phyloP scores from a whole-genome alignment of 2,113 vertebrate genomes.

The Spermophilus dauricus region DNA sequence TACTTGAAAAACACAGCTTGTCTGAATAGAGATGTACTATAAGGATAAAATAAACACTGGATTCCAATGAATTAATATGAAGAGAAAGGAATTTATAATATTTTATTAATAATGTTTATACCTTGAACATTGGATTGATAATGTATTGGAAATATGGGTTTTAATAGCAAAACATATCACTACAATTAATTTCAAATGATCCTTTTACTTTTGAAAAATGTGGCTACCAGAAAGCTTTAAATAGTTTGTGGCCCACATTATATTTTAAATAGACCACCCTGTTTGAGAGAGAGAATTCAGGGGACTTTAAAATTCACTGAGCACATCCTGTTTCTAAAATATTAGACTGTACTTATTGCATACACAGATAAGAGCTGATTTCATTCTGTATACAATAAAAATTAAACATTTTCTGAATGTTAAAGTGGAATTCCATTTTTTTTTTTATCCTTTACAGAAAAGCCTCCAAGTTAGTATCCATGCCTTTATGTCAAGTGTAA shows the following conservation, averaged over 20 bases:
- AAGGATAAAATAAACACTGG: neutral
- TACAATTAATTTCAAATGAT: neutral
- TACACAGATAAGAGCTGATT: neutral
- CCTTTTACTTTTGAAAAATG: neutral
- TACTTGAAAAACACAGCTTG: neutral
- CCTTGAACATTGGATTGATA: neutral
- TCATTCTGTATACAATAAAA: neutral
- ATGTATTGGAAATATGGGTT: neutral
- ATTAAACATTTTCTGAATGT: neutral
- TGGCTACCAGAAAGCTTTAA: neutral
- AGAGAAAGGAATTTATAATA: neutral
- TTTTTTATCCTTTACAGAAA: neutral
- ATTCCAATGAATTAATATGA: neutral
- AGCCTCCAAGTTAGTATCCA: neutral
- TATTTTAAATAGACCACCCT: neutral
- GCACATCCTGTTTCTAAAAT: neutral
- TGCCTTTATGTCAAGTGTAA: constrained; percentile 32
- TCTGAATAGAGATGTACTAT: neutral
- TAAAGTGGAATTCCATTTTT: neutral
- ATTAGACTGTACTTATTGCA: neutral
- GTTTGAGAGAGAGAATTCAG: neutral
- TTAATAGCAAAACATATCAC: neutral
- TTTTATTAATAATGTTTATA: neutral
- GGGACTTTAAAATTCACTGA: neutral
- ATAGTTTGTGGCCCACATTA: neutral